A percentile compares a stretch with the other conserved stretches of the same genome.
phyloP scores from a whole-genome alignment of 1,140 invertebrate species.

The Helicorthomorpha holstii region DNA sequence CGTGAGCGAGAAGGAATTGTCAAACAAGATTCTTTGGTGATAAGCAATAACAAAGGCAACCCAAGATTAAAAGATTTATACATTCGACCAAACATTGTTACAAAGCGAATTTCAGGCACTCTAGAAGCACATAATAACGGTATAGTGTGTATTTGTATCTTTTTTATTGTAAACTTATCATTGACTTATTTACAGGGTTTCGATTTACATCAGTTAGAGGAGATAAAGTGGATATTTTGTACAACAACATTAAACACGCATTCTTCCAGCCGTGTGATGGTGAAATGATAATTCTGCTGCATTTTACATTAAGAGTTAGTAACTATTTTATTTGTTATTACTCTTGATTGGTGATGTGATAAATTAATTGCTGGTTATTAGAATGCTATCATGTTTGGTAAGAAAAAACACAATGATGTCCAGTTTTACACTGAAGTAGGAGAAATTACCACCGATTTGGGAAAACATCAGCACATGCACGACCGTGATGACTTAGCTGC shows the following conservation, averaged over 20 bases:
- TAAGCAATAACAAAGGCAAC: slow-evolving; percentile 92
- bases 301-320: slow-evolving; percentile 86
- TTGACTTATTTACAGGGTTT: slow-evolving; percentile 36
- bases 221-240: slow-evolving; percentile 97
- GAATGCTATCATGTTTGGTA: slow-evolving; percentile 98
- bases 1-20: slow-evolving; percentile 91
- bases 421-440: slow-evolving; percentile 99
- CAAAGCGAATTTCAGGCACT: slow-evolving; percentile 80
- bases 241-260: slow-evolving; percentile 99
- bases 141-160: slow-evolving; percentile 12
- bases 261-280: slow-evolving; percentile 99
- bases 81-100: slow-evolving; percentile 94
- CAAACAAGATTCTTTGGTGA: slow-evolving; percentile 92
- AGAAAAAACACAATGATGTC: slow-evolving; percentile 97
- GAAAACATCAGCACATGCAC: slow-evolving; percentile 99
- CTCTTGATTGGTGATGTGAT: too few relatives aligned
- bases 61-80: slow-evolving; percentile 97
- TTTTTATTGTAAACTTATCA: not conserved
- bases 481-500: slow-evolving; percentile 96
- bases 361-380: slow-evolving; percentile 30
- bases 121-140: slow-evolving; percentile 95
- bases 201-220: slow-evolving; percentile 94
- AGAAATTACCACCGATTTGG: slow-evolving; percentile 97
- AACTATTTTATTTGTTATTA: slow-evolving; percentile 29
- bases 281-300: slow-evolving; percentile 98